These are phyloP conservation scores for Lamellibrachia columna DNA, from an alignment of 2,888 invertebrate genomes.

Conservation along the genomic window DNA sequence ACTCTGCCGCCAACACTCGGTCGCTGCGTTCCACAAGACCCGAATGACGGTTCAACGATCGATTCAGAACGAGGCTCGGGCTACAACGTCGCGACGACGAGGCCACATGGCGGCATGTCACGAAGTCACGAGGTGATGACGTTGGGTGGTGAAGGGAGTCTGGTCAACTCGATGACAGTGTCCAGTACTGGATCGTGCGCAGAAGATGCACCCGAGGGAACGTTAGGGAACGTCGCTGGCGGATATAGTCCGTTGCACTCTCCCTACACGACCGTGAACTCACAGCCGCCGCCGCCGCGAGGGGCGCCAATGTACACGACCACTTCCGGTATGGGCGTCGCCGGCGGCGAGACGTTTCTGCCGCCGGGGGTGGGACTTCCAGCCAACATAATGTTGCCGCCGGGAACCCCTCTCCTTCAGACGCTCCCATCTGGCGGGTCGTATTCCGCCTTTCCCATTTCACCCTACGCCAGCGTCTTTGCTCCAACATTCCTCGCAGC, in stretches of 20 bases:
- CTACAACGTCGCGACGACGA: slow-evolving; percentile 16
- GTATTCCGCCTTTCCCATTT: neutral
- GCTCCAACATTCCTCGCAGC: slow-evolving; percentile 26
- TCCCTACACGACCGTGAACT: neutral
- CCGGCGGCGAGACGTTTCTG: slow-evolving; percentile 18
- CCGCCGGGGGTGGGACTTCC: neutral
- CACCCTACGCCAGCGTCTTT: slow-evolving; percentile 44
- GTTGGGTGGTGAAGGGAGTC: neutral
- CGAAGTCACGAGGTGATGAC: neutral
- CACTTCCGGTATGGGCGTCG: slow-evolving; percentile 20
- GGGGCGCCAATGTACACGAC: neutral
- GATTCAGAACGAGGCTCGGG: neutral
- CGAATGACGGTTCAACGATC: neutral
- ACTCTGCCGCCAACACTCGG: slow-evolving; percentile 41
- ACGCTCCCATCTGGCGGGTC: neutral
- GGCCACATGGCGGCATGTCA: neutral
- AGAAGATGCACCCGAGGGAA: neutral
- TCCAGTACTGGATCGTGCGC: neutral
- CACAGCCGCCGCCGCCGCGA: neutral
- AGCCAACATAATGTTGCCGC: neutral
- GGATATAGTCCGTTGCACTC: neutral
- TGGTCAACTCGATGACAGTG: neutral
- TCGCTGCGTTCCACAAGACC: neutral
- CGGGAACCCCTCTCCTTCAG: neutral
- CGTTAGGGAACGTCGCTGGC: neutral